phyloP scores from a whole-genome alignment of 2,888 invertebrate species.

The Acronicta leporina region DNA sequence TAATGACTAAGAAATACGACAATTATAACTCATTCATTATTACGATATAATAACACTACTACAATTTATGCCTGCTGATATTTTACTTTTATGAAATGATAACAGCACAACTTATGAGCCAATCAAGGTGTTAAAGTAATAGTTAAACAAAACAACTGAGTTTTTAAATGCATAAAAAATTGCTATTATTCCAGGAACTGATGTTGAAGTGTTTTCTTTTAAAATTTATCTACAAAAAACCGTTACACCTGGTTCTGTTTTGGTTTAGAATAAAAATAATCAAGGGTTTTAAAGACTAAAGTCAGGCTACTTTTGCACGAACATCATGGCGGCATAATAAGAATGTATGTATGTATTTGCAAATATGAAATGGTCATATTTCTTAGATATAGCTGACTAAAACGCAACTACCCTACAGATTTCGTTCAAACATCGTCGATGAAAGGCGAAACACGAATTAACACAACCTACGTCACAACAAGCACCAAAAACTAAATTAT shows the following conservation, averaged over 20 bases:
- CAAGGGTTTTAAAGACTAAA: too few relatives aligned
- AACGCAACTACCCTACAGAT: conserved; percentile 42
- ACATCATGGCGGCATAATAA: not conserved
- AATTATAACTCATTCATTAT: not conserved
- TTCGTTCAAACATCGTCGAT: conserved; percentile 58
- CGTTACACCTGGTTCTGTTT: too few relatives aligned
- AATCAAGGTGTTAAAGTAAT: too few relatives aligned
- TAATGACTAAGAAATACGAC: conserved; percentile 24
- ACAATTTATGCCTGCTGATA: too few relatives aligned
- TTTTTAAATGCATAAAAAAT: too few relatives aligned
- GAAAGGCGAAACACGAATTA: conserved; percentile 55
- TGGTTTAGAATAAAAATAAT: too few relatives aligned
- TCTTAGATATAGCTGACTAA: conserved; percentile 14
- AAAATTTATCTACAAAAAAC: too few relatives aligned
- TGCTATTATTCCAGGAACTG: not conserved
- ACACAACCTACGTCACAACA: conserved; percentile 75
- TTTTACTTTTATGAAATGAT: too few relatives aligned
- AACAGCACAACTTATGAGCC: too few relatives aligned
- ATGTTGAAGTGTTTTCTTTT: not conserved
- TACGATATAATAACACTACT: not conserved
- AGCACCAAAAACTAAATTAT: conserved; percentile 70
- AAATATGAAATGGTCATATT: conserved; percentile 12
- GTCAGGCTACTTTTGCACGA: not conserved
- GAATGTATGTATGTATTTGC: conserved; percentile 5
- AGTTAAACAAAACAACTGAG: too few relatives aligned